A percentile compares a stretch with the other conserved stretches of the same genome.
Conservation (phyloP, 1,140 invertebrate genomes). For the Parapsyche elsis region DNA sequence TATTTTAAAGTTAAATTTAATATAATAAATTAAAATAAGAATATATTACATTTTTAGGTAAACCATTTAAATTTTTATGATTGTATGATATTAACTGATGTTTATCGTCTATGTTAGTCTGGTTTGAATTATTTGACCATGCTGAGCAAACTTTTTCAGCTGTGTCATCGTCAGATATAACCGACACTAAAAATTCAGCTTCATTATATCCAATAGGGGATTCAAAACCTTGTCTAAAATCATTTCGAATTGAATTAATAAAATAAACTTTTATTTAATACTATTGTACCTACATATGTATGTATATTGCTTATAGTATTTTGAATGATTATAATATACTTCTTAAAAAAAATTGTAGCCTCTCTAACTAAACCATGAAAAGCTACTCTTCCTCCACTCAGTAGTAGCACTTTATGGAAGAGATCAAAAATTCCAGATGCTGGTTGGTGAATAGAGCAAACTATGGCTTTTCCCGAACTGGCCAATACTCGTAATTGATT, state of each 20-base stretch:
- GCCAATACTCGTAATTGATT: conserved; percentile 75
- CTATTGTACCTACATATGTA: not conserved
- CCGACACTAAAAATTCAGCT: conserved; percentile 76
- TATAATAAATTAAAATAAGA: not conserved
- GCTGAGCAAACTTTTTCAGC: conserved; percentile 45
- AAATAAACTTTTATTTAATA: not conserved
- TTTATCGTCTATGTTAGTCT: not conserved
- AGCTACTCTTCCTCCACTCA: conserved; percentile 82
- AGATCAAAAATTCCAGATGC: conserved; percentile 85
- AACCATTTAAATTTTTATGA: not conserved
- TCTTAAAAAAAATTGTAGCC: conserved; percentile 73
- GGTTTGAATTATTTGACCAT: conserved; percentile 22
- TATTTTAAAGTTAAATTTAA: not conserved
- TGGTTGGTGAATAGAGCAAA: conserved; percentile 90
- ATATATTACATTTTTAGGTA: not conserved
- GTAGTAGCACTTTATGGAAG: conserved; percentile 82
- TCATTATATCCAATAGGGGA: conserved; percentile 78
- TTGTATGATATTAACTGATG: not conserved
- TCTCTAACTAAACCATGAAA: conserved; percentile 80
- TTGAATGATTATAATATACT: conserved; percentile 63
- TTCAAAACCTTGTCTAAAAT: conserved; percentile 62
- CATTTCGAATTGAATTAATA: not conserved
- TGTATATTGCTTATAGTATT: not conserved
- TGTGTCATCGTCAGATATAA: conserved; percentile 45
- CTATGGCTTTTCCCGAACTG: conserved; percentile 77